Evolutionary conservation across 2,113 vertebrate genomes (phyloP), one percentile per base, ranked within the genome.

Genomic region (Oxyura jamaicensis): DNA sequence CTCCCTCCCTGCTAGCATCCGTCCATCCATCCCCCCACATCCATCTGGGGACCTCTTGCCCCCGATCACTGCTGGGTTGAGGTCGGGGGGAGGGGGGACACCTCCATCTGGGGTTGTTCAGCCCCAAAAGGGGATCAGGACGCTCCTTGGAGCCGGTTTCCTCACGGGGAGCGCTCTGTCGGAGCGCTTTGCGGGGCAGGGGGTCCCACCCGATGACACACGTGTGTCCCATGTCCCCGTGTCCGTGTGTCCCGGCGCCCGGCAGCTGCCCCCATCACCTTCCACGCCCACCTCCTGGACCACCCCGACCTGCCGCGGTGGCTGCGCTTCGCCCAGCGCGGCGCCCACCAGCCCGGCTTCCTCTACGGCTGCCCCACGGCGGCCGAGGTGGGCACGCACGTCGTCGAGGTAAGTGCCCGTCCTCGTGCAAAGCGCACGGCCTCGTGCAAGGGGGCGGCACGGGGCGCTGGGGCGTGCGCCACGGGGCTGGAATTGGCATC

Each of bases 301-400:
- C 98, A 97, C 93, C 99, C 99, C 2, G 99, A 99, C 96, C 98
- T 99, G 69, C 99, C 99, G 0, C 96, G 97, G 71, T 99, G 99
- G 99, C 98, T 99, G 28, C 98, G 98, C 55, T 98, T 98, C 41
- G 97, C 97, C 76, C 99, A 99, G 87, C 98, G 99, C 2, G 97
- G 98, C 48, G 97, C 98, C 2, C 95, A 65, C 29, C 98, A 98
- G 28, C 97, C 99, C 0, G 99, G 98, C 67, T 99, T 98, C 93
- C 98, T 99, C 42, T 99, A 99, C 0, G 99, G 99, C 22, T 97
- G 98, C 2, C 98, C 99, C 3, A 97, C 91, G 1, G 68, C 75
- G 2, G 86, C 94, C 4, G 97, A 98, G 65, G 82, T 97, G 1
- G 99, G 99, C 56, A 98, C 95, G 68, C 98, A 97, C 44, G 76